These are phyloP conservation scores for Egretta garzetta DNA, from an alignment of 2,113 vertebrate species.

Conservation along the genomic window DNA sequence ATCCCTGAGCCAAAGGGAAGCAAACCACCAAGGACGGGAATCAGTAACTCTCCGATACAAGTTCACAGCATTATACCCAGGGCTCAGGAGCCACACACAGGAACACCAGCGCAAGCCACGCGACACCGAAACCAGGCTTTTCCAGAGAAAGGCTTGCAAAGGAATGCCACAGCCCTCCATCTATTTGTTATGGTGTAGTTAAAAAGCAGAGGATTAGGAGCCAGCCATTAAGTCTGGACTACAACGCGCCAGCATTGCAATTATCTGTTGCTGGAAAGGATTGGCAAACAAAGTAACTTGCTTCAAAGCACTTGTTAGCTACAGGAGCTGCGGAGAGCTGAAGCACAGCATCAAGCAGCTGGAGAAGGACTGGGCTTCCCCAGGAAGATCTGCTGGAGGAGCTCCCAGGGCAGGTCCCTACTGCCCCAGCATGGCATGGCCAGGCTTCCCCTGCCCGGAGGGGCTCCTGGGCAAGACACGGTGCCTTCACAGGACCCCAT, in stretches of 20 bases:
- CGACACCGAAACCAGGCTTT: not conserved
- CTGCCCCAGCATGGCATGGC: accelerated
- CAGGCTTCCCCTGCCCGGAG: not conserved
- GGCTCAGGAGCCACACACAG: not conserved
- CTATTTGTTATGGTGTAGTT: accelerated
- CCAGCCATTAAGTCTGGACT: not conserved
- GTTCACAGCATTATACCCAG: not conserved
- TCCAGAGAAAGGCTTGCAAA: not conserved
- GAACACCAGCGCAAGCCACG: not conserved
- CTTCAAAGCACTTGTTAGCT: not conserved
- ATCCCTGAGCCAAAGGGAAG: accelerated
- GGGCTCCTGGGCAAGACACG: not conserved
- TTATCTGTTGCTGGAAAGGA: not conserved
- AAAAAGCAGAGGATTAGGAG: not conserved
- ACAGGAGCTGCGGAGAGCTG: not conserved
- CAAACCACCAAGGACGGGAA: not conserved
- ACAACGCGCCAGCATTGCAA: not conserved
- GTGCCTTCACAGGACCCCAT: accelerated
- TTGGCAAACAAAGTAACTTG: not conserved
- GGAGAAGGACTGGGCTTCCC: not conserved
- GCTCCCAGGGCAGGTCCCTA: not conserved
- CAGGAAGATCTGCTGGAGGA: not conserved
- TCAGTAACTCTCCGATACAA: not conserved
- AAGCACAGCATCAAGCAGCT: not conserved
- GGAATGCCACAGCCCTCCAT: not conserved